Conservation (phyloP, 1,140 invertebrate genomes). For the Drosophila takahashii region DNA sequence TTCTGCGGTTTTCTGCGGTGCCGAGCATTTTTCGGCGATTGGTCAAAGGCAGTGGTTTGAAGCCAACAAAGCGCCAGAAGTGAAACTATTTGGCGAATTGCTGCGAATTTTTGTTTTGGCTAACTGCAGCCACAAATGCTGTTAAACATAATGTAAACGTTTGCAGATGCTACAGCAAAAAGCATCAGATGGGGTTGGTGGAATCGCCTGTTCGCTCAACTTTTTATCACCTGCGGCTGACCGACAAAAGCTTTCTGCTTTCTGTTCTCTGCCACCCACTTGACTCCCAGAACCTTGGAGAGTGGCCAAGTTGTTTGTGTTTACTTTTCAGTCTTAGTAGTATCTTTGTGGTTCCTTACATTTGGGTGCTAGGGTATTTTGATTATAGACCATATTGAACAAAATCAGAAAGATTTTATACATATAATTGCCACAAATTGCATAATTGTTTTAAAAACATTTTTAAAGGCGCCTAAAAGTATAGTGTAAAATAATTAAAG, state of each 20-base stretch:
- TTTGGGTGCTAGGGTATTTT: conserved; percentile 9
- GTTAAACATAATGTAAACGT: conserved; percentile 74
- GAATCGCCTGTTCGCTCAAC: conserved; percentile 19
- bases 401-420: background rate
- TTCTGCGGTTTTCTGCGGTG: conserved; percentile 60
- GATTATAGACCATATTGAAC: background rate
- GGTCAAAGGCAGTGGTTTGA: conserved; percentile 40
- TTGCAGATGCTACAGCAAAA: conserved; percentile 49
- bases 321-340: conserved; percentile 22
- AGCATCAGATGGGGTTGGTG: conserved; percentile 9
- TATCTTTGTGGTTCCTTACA: conserved; percentile 4
- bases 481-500: background rate
- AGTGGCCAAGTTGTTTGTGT: conserved; percentile 51
- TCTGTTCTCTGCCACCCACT: conserved; percentile 23
- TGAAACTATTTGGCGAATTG: conserved; percentile 62
- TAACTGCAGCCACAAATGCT: conserved; percentile 55
- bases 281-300: conserved; percentile 39
- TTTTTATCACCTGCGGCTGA: conserved; percentile 71
- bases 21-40: conserved; percentile 59
- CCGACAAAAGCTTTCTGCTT: conserved; percentile 49
- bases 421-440: too few relatives aligned
- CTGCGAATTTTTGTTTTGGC: conserved; percentile 40
- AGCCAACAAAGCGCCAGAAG: conserved; percentile 26
- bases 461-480: too few relatives aligned
- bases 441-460: background rate